Evolutionary conservation across 2,113 vertebrate species (phyloP).

Genomic region (Loxodonta africana): DNA sequence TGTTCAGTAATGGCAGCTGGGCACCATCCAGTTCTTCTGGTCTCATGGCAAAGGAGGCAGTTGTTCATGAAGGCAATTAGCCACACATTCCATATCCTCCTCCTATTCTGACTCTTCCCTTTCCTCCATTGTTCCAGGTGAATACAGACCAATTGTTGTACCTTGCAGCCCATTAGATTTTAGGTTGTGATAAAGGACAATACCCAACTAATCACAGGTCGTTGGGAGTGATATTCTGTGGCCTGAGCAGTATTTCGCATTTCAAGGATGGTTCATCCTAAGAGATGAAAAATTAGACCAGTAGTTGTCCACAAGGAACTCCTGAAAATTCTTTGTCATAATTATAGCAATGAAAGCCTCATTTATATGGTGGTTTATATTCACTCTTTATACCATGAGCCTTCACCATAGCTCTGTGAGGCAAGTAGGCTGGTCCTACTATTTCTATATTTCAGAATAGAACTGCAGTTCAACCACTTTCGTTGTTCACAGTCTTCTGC

Average conservation of each 20-base stretch:
- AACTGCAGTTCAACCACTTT: not conserved
- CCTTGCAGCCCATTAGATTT: not conserved
- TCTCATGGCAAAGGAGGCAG: too few species aligned
- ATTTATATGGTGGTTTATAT: not conserved
- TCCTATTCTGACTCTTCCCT: too few species aligned
- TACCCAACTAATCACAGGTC: not conserved
- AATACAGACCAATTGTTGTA: too few species aligned
- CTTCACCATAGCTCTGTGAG: not conserved
- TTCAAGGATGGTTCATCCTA: not conserved
- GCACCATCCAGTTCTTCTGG: too few species aligned
- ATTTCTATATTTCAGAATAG: not conserved
- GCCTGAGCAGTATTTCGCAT: not conserved
- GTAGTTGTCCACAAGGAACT: not conserved
- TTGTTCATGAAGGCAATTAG: too few species aligned
- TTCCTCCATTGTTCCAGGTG: too few species aligned
- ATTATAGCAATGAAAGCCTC: not conserved
- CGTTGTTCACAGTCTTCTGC: not conserved
- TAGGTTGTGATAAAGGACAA: not conserved
- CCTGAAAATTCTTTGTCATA: not conserved
- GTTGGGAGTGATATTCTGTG: not conserved
- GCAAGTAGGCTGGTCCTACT: not conserved
- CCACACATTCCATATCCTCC: too few species aligned
- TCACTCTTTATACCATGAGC: not conserved
- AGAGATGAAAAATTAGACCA: constrained; percentile 3
- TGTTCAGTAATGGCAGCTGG: too few species aligned